Percentiles rank a stretch among this genome's conserved stretches.
Evolutionary conservation across 2,797 vertebrate genomes (phyloP).

Genomic region (Acropternis orthonyx): DNA sequence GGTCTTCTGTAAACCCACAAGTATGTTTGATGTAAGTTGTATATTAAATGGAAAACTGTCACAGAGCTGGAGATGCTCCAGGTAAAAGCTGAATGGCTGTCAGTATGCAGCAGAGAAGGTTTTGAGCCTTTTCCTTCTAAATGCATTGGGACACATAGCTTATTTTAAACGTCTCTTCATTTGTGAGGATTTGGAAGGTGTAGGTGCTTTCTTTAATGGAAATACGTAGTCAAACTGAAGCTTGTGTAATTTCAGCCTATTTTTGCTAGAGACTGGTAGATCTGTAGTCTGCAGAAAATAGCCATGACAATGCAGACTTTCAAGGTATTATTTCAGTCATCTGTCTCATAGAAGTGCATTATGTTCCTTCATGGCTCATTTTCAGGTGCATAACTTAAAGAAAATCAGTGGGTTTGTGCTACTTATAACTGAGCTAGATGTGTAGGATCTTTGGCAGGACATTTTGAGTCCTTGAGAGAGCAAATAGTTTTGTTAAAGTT

Average conservation of each 20-base stretch:
- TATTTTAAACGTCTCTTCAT: background rate
- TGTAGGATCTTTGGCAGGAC: background rate
- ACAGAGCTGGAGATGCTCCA: background rate
- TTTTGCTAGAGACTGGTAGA: background rate
- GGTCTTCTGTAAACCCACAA: background rate
- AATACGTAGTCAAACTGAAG: background rate
- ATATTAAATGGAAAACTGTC: background rate
- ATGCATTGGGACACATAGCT: background rate
- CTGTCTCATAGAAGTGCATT: background rate
- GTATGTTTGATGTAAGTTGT: background rate
- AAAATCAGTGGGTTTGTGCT: background rate
- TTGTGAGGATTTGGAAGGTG: background rate
- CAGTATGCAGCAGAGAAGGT: background rate
- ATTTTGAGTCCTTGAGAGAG: background rate
- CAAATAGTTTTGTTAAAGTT: background rate
- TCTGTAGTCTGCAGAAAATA: background rate
- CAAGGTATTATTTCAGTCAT: background rate
- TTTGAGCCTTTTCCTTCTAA: background rate
- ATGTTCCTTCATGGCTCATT: background rate
- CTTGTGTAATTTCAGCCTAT: background rate
- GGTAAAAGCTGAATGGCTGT: background rate
- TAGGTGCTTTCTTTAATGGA: background rate
- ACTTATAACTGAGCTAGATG: background rate
- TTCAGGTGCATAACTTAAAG: background rate
- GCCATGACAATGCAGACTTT: background rate